These are phyloP conservation scores for Crax fasciolata DNA, from an alignment of 2,797 vertebrate genomes.

Conservation along the genomic window DNA sequence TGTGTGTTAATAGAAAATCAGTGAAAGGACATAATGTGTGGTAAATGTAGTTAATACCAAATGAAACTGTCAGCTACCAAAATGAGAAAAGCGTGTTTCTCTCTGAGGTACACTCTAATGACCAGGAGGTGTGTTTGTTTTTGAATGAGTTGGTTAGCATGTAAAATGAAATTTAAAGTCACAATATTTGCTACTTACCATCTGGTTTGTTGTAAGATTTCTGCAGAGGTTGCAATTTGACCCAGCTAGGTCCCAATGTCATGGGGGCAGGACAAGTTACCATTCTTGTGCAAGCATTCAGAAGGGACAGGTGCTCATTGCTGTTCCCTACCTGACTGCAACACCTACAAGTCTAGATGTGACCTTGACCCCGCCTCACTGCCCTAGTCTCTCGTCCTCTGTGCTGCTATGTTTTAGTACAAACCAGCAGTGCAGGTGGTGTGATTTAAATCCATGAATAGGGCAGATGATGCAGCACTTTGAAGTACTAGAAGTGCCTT, in stretches of 20 bases:
- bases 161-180: not conserved
- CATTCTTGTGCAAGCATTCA: not conserved
- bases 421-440: conserved; percentile 5
- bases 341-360: not conserved
- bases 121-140: not conserved
- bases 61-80: not conserved
- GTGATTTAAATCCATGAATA: not conserved
- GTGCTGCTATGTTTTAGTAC: not conserved
- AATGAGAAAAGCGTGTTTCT: not conserved
- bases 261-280: not conserved
- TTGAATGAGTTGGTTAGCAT: not conserved
- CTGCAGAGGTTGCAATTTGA: not conserved
- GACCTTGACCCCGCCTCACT: not conserved
- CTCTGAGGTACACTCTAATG: not conserved
- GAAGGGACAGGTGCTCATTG: fast-evolving
- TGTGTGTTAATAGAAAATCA: not conserved
- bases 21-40: not conserved
- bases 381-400: not conserved
- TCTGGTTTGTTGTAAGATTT: not conserved
- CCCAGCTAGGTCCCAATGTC: not conserved
- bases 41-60: not conserved
- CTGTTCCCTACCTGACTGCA: not conserved
- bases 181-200: not conserved
- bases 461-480: conserved; percentile 23
- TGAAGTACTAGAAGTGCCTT: not conserved